These are phyloP conservation scores for Lates calcarifer DNA, from an alignment of 2,113 vertebrate species.

Conservation along the genomic window DNA sequence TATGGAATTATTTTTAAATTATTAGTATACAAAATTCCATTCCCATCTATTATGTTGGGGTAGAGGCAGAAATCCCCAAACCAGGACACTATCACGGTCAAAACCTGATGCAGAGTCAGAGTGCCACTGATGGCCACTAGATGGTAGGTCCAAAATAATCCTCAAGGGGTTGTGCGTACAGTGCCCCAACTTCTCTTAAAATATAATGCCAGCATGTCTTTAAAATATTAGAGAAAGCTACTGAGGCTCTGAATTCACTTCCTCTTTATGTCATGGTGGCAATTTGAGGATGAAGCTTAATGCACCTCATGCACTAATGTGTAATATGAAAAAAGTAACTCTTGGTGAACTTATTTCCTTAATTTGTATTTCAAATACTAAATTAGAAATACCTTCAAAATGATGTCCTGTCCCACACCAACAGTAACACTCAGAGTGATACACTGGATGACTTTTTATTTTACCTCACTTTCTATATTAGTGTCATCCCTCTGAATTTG, in stretches of 20 bases:
- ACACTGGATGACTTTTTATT: neutral
- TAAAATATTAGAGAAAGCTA: neutral
- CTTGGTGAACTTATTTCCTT: neutral
- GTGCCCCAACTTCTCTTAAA: neutral
- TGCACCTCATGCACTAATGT: neutral
- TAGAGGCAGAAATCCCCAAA: neutral
- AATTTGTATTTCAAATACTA: neutral
- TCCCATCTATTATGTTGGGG: neutral
- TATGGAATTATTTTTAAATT: neutral
- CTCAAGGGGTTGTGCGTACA: too few species aligned
- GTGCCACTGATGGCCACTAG: conserved; percentile 41
- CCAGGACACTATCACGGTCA: neutral
- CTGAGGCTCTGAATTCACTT: neutral
- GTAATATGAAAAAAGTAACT: neutral
- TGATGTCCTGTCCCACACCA: too few species aligned
- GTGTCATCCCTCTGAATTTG: neutral
- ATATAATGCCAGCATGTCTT: neutral
- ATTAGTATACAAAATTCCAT: neutral
- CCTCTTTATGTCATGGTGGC: neutral
- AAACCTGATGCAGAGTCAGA: neutral
- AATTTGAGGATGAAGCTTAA: neutral
- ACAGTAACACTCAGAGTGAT: neutral
- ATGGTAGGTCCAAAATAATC: conserved; percentile 29
- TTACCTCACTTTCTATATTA: neutral
- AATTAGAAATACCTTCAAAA: neutral